Base-by-base conservation (phyloP, 2,797 vertebrate species). In the Podarcis siculus region DNA sequence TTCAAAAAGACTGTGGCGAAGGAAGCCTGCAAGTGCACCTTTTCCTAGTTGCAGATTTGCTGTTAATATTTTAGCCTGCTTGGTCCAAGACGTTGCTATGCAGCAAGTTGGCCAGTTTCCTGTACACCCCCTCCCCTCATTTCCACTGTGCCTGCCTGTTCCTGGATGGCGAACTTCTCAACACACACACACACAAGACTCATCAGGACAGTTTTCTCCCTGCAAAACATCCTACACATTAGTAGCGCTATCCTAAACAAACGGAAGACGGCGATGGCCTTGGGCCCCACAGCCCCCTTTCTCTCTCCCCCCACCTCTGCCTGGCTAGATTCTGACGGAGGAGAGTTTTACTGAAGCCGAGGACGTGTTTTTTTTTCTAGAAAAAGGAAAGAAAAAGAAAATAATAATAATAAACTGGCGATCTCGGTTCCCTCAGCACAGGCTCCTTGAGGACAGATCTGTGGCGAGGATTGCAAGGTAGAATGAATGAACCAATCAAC, bases 381-480 rank as follows among this genome's bases (percentile, higher is more conserved):
- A 55, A 55, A 55, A 55, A 55, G 12, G 49, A 15, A 55, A 15
- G 49, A 55, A 15, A 79, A 37, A 79, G 30, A 55, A 13, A 75
- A 37, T 1, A 49, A 49, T 1, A 49, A 49, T 12, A 75, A 89
- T 32, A 73, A 85, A 80, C 82, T 12, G 87, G 83, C 78, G 67
- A 80, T 76, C 83, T 78, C 58, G 78, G 69, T 75, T 81, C 39
- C 61, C 58, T 37, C 55, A 13, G 83, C 83, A 19, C 61, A 76
- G 78, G 71, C 58, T 42, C 15, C 83, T 67, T 21, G 78, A 27
- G n/a, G 83, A 76, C 27, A 69, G 58, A 67, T 55, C 69, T 15
- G 39, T 15, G 32, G 71, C 88, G 58, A 82, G 71, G 83, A 82
- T 69, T 55, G 55, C 78, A 55, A 88, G 88, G 88, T 86, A 82